Conservation (phyloP, 2,797 vertebrate genomes). For the Lepus oiostolus region DNA sequence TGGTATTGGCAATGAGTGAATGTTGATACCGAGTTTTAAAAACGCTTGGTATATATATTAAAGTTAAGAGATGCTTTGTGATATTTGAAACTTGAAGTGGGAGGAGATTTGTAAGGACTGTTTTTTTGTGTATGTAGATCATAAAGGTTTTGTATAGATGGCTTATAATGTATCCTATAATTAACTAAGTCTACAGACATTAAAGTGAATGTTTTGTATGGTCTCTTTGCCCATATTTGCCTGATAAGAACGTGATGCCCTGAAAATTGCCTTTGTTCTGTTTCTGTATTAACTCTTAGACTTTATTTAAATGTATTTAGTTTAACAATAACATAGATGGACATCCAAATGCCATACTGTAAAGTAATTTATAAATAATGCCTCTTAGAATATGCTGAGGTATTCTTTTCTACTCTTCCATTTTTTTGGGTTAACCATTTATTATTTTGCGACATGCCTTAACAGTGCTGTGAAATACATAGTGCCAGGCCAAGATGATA, state of each 20-base stretch:
- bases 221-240: constrained; percentile 26
- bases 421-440: constrained; percentile 65
- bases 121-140: not conserved
- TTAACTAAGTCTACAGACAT: constrained; percentile 17
- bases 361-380: constrained; percentile 39
- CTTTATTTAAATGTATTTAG: constrained; percentile 33
- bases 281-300: not conserved
- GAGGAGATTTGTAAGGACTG: constrained; percentile 42
- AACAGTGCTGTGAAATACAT: constrained; percentile 67
- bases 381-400: constrained; percentile 30
- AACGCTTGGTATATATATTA: constrained; percentile 16
- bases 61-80: constrained; percentile 68
- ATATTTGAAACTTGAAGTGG: constrained; percentile 64
- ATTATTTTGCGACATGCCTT: constrained; percentile 71
- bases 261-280: constrained; percentile 28
- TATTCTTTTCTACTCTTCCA: constrained; percentile 70
- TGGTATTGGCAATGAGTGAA: constrained; percentile 62
- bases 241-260: constrained; percentile 29
- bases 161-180: constrained; percentile 61
- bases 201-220: constrained; percentile 57
- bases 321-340: constrained; percentile 53
- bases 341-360: constrained; percentile 14
- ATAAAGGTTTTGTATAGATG: constrained; percentile 7
- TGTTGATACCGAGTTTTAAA: constrained; percentile 67
- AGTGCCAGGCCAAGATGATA: constrained; percentile 75